Evolutionary conservation across 2,888 invertebrate species (phyloP).

Genomic region (Campoletis raptor): DNA sequence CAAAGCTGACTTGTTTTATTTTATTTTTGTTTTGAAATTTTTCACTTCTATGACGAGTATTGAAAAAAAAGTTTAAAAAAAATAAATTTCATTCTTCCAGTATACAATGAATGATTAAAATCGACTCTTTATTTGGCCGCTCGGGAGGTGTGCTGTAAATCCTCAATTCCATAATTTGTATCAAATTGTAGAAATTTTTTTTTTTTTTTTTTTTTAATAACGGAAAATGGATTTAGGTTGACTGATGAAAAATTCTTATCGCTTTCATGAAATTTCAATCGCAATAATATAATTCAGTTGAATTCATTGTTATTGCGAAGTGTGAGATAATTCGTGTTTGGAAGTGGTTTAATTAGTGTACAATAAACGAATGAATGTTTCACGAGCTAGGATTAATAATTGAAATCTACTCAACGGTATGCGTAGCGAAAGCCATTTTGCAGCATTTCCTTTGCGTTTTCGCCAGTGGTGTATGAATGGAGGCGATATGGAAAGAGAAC

Average conservation of each 20-base stretch:
- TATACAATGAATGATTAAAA: too few relatives aligned
- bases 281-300: background rate
- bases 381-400: conserved; percentile 6
- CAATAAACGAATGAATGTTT: background rate
- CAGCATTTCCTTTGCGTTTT: conserved; percentile 15
- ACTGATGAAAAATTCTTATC: background rate
- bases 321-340: background rate
- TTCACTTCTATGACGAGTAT: too few relatives aligned
- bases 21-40: too few relatives aligned
- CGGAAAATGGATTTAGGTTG: background rate
- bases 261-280: background rate
- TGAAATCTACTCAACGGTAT: conserved; percentile 1
- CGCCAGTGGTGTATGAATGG: background rate
- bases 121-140: too few relatives aligned
- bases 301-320: background rate
- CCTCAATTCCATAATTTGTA: background rate
- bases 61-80: too few relatives aligned
- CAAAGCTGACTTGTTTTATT: too few relatives aligned
- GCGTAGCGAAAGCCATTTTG: background rate
- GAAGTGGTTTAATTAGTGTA: background rate
- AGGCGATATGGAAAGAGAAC: background rate
- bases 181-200: background rate
- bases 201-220: too few relatives aligned
- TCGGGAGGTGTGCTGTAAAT: too few relatives aligned
- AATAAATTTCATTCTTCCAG: too few relatives aligned